A percentile compares a stretch with the other conserved stretches of the same genome.
These are phyloP conservation scores for Ptyas mucosa DNA, from an alignment of 2,113 vertebrate species.

Conservation along the genomic window DNA sequence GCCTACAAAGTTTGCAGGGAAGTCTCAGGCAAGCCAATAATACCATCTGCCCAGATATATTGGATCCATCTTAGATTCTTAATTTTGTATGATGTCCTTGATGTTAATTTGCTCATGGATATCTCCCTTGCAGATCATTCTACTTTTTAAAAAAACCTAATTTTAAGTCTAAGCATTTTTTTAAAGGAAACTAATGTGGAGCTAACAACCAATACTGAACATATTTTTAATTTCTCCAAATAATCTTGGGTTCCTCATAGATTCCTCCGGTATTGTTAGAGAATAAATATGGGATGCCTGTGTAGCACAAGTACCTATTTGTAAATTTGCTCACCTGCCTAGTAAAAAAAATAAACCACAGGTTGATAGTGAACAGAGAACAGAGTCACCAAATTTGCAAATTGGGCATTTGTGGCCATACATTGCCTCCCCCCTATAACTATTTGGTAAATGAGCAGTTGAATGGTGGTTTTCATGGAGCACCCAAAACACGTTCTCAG, in stretches of 20 bases:
- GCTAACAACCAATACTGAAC: background rate
- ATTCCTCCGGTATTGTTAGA: background rate
- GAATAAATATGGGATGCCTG: background rate
- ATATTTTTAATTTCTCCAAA: background rate
- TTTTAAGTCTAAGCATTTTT: background rate
- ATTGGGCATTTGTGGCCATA: background rate
- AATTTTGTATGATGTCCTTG: background rate
- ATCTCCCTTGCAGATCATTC: background rate
- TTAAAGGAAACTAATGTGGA: background rate
- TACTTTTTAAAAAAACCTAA: background rate
- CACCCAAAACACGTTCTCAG: background rate
- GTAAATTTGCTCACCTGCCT: background rate
- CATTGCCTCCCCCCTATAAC: background rate
- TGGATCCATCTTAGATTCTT: background rate
- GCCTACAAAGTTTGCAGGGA: background rate
- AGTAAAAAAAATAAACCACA: background rate
- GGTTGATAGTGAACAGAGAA: background rate
- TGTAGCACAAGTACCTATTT: background rate
- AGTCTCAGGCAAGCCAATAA: background rate
- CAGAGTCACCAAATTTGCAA: background rate
- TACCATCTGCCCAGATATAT: background rate
- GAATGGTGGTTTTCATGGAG: background rate
- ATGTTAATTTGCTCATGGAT: background rate
- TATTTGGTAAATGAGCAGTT: background rate
- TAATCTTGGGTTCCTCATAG: background rate